These are phyloP conservation scores for Noctua pronuba DNA, from an alignment of 2,888 invertebrate species.

Conservation along the genomic window DNA sequence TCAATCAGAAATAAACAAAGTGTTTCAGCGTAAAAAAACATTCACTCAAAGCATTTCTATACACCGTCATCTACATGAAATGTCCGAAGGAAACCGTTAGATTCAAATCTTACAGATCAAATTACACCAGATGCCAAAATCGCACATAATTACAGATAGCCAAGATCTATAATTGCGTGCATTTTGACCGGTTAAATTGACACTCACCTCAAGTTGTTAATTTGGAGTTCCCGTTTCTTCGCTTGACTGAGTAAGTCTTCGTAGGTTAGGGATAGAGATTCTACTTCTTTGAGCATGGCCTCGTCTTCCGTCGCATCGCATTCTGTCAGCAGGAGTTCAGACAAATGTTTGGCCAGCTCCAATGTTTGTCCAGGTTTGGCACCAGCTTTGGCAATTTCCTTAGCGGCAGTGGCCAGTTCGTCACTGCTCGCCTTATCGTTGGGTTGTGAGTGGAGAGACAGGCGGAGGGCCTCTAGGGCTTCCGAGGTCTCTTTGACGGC, in stretches of 20 bases:
- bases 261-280: slow-evolving; percentile 92
- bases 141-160: slow-evolving; percentile 61
- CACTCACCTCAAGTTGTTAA: slow-evolving; percentile 94
- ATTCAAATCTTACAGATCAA: slow-evolving; percentile 61
- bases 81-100: slow-evolving; percentile 63
- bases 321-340: slow-evolving; percentile 93
- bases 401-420: slow-evolving; percentile 91
- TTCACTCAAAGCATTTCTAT: slow-evolving; percentile 39
- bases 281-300: slow-evolving; percentile 92
- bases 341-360: slow-evolving; percentile 95
- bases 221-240: slow-evolving; percentile 93
- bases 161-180: slow-evolving; percentile 52
- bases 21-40: background rate
- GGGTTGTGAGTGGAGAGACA: slow-evolving; percentile 83
- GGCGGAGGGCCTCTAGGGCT: slow-evolving; percentile 92
- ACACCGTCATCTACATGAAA: slow-evolving; percentile 64
- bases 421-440: slow-evolving; percentile 89
- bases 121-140: slow-evolving; percentile 62
- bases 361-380: slow-evolving; percentile 95
- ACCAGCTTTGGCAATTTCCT: slow-evolving; percentile 93
- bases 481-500: slow-evolving; percentile 93
- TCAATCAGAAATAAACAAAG: slow-evolving; percentile 9
- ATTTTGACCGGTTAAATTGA: slow-evolving; percentile 31
- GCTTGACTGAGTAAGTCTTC: slow-evolving; percentile 93
- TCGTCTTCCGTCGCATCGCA: slow-evolving; percentile 92